Evolutionary conservation across 2,888 invertebrate genomes (phyloP).

Genomic region (Ligdia adustata): DNA sequence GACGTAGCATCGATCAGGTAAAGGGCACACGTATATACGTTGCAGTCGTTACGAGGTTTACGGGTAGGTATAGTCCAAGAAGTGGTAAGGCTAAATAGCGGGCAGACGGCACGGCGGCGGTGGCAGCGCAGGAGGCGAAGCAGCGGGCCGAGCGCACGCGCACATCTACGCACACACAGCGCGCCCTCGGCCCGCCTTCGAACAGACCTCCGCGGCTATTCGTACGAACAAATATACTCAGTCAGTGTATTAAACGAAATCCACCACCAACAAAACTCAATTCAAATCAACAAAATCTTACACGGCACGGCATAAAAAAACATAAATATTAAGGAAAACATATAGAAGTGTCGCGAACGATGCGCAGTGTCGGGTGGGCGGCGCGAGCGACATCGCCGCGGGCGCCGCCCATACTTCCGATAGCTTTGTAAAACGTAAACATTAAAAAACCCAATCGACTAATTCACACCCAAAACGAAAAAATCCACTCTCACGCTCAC

Average conservation of each 20-base stretch:
- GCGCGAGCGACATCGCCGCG: slow-evolving; percentile 64
- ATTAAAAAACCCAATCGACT: slow-evolving; percentile 84
- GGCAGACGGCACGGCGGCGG: slow-evolving; percentile 52
- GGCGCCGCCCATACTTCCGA: slow-evolving; percentile 79
- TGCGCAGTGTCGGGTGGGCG: slow-evolving; percentile 77
- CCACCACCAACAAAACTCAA: slow-evolving; percentile 84
- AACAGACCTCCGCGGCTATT: slow-evolving; percentile 37
- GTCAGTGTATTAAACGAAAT: slow-evolving; percentile 83
- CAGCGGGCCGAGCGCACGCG: slow-evolving; percentile 56
- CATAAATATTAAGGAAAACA: slow-evolving; percentile 77
- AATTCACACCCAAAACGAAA: slow-evolving; percentile 84
- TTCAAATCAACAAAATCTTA: slow-evolving; percentile 82
- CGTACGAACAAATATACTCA: slow-evolving; percentile 50
- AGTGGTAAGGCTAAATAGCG: no score
- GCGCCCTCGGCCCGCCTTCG: slow-evolving; percentile 51
- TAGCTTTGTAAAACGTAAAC: slow-evolving; percentile 80
- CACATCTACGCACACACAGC: slow-evolving; percentile 74
- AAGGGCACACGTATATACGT: slow-evolving; percentile 44
- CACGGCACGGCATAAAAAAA: slow-evolving; percentile 83
- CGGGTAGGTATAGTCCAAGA: no score
- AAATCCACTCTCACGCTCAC: slow-evolving; percentile 85
- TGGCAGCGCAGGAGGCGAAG: slow-evolving; percentile 36
- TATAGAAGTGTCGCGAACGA: slow-evolving; percentile 81
- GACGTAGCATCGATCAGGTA: slow-evolving; percentile 60
- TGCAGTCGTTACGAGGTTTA: not conserved